Base-by-base conservation (phyloP, 2,113 vertebrate genomes). In the Hylia prasina region DNA sequence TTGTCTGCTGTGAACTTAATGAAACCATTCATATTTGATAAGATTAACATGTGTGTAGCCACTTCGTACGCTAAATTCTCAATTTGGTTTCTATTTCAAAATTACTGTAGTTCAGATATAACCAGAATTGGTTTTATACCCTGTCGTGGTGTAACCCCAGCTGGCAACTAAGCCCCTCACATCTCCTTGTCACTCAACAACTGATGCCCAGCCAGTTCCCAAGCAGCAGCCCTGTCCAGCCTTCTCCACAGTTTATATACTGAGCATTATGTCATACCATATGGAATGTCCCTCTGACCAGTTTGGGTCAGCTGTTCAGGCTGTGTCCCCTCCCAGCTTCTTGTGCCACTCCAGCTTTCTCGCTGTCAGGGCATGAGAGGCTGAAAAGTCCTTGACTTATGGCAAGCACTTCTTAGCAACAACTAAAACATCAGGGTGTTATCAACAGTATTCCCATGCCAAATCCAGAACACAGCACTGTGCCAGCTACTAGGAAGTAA, bases 61-160 rank as follows among this genome's bases (percentile, higher is more conserved):
- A 3, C 40, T 84, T 50, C 14, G 31, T 42, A 8, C 42, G 6
- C 21, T 63, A 17, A 25, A 33, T 72, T 64, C 14, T 68, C 16
- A 11, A 80, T 65, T 64, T n/a, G 9, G 2, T 60, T 69, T 90
- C 40, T 73, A 15, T 78, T 82, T 82, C 11, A 85, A 28, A 76
- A 60, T n/a, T 37, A 10, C 13, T 56, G 10, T 31, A n/a, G 30
- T 37, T 63, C 53, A 65, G 15, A 39, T 58, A 77, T 69, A 81
- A 50, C 11, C 10, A 56, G 31, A 70, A 24, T 6, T 35, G 21
- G 1, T 9, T 92, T 57, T 16, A 33, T 30, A 6, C 4, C 4
- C 11, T 12, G 24, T 9, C 0, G 0, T 6, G 13, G 7, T 40
- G 30, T 22, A 47, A 40, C 6, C 10, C 13, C 16, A 45, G 7